A percentile compares a stretch with the other conserved stretches of the same genome.
phyloP scores from a whole-genome alignment of 2,888 invertebrate species.

The Cephus runcator region DNA sequence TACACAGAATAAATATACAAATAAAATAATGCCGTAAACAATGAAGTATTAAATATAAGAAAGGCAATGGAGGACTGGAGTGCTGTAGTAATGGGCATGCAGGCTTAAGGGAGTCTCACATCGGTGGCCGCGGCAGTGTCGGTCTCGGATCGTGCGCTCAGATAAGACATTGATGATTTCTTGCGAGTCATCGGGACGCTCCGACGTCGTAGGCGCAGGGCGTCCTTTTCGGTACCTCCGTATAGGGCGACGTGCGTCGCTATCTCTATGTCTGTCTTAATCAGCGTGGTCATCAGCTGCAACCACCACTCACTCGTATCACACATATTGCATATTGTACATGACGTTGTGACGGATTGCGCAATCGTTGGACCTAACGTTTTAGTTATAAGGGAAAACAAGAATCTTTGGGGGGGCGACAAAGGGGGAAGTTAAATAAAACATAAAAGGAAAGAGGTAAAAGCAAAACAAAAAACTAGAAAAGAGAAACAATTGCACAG shows the following conservation, averaged over 20 bases:
- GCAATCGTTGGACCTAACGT: background rate
- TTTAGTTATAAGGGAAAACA: background rate
- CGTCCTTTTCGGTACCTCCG: constrained; percentile 62
- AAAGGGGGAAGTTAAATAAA: background rate
- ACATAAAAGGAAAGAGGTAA: background rate
- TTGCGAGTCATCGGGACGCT: constrained; percentile 62
- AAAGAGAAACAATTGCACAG: background rate
- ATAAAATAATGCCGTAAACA: background rate
- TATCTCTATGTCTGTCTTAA: constrained; percentile 80
- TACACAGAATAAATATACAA: background rate
- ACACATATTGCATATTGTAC: constrained; percentile 3
- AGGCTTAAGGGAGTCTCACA: constrained; percentile 57
- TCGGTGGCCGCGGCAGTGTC: constrained; percentile 61
- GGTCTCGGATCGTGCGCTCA: constrained; percentile 62
- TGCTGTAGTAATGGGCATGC: constrained; percentile 15
- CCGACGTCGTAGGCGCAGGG: constrained; percentile 59
- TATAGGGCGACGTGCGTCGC: constrained; percentile 68
- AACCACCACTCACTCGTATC: constrained; percentile 39
- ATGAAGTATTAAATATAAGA: background rate
- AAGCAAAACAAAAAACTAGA: background rate
- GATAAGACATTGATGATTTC: constrained; percentile 64
- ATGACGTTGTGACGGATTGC: background rate
- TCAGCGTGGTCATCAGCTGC: constrained; percentile 80
- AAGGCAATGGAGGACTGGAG: constrained; percentile 4
- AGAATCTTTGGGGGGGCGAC: background rate